Conservation (phyloP, 2,797 vertebrate species). For the Salmo trutta region DNA sequence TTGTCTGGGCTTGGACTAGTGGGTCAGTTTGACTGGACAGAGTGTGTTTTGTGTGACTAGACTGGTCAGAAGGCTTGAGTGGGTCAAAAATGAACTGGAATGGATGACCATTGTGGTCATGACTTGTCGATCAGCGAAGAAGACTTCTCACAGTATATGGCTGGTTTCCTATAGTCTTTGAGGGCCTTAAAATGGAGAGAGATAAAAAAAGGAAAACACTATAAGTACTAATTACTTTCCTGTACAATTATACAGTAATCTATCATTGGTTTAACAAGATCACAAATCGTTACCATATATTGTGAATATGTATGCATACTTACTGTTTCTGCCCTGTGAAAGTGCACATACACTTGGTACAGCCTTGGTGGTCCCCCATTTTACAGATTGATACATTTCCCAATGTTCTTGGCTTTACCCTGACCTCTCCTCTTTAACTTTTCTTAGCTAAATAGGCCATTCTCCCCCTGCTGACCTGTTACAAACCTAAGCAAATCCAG, state of each 20-base stretch:
- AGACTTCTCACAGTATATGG: neutral
- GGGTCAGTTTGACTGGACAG: constrained; percentile 37
- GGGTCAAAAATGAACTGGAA: constrained; percentile 19
- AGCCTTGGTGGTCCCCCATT: neutral
- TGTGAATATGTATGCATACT: neutral
- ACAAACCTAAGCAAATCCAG: constrained; percentile 30
- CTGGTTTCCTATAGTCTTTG: neutral
- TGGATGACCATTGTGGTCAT: constrained; percentile 26
- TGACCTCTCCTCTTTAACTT: constrained; percentile 6
- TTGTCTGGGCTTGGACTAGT: constrained; percentile 50
- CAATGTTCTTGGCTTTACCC: neutral
- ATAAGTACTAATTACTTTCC: neutral
- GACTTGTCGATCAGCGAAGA: constrained; percentile 29
- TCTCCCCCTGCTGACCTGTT: constrained; percentile 10
- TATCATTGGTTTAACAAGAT: neutral
- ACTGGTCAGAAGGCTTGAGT: neutral
- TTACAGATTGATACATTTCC: neutral
- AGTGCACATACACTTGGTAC: neutral
- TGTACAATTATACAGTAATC: neutral
- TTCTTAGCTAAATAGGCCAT: constrained; percentile 26
- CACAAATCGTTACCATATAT: neutral
- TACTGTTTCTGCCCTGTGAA: neutral
- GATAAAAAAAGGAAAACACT: constrained; percentile 12
- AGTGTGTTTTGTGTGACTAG: constrained; percentile 25
- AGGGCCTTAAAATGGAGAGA: neutral